These are phyloP conservation scores for Gandaritis pyraliata DNA, from an alignment of 2,888 invertebrate genomes.

Conservation along the genomic window DNA sequence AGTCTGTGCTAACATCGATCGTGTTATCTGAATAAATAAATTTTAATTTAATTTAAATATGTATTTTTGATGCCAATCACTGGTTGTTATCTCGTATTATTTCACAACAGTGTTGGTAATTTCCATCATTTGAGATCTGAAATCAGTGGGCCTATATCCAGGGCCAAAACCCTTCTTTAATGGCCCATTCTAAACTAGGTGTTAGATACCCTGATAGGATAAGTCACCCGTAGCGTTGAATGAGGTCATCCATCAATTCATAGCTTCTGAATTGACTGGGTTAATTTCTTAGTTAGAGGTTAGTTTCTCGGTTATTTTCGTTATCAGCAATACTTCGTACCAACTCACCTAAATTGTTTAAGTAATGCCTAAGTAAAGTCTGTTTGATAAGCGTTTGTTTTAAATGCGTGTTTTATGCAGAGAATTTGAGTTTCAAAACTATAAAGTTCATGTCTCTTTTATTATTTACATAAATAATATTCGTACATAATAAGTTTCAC, in stretches of 20 bases:
- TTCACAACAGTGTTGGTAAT: not conserved
- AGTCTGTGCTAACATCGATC: no score
- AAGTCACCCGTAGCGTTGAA: slow-evolving; percentile 1
- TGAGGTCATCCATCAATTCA: slow-evolving; percentile 3
- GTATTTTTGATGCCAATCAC: no score
- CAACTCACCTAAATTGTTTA: slow-evolving; percentile 31
- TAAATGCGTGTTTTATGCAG: not conserved
- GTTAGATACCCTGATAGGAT: not conserved
- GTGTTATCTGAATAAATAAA: no score
- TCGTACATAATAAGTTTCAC: not conserved
- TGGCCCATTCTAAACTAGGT: not conserved
- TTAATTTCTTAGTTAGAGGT: no score
- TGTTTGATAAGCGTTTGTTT: slow-evolving; percentile 31
- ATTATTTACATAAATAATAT: not conserved
- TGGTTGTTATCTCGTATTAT: no score
- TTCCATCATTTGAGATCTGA: not conserved
- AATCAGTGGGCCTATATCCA: not conserved
- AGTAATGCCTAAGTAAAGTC: slow-evolving; percentile 29
- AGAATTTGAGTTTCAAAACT: not conserved
- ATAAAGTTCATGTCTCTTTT: not conserved
- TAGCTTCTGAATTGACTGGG: no score
- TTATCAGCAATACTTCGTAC: slow-evolving; percentile 22
- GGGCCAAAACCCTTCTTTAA: not conserved
- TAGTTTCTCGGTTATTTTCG: slow-evolving; percentile 19
- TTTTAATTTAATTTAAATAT: no score